Conservation (phyloP, 2,113 vertebrate species). For the Anoura caudifer region DNA sequence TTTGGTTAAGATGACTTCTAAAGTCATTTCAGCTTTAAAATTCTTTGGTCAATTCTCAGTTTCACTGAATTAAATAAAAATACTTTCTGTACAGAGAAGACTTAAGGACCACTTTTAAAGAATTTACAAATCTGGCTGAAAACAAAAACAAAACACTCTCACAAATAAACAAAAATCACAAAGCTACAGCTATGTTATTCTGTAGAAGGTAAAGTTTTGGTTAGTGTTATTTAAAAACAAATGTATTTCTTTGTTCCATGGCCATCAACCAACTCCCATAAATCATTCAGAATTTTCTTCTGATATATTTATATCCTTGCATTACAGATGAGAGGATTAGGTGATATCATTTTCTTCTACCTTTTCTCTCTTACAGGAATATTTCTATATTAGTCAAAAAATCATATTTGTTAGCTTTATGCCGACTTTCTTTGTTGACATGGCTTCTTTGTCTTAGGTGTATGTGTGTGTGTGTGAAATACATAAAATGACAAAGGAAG, state of each 20-base stretch:
- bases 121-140: background rate
- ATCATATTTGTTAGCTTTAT: background rate
- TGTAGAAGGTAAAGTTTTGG: background rate
- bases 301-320: background rate
- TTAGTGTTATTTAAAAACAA: background rate
- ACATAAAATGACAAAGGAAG: background rate
- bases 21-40: background rate
- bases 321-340: background rate
- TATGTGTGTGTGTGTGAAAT: background rate
- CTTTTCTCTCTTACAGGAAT: background rate
- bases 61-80: conserved; percentile 20
- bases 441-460: background rate
- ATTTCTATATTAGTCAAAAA: background rate
- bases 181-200: background rate
- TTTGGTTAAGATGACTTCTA: background rate
- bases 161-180: background rate
- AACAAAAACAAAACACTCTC: no score
- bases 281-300: conserved; percentile 20
- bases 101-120: background rate
- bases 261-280: background rate
- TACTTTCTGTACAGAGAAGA: background rate
- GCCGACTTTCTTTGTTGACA: background rate
- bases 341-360: background rate
- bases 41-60: background rate
- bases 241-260: background rate